These are phyloP conservation scores for Drosophila mayri DNA, from an alignment of 1,140 invertebrate species.

Conservation along the genomic window DNA sequence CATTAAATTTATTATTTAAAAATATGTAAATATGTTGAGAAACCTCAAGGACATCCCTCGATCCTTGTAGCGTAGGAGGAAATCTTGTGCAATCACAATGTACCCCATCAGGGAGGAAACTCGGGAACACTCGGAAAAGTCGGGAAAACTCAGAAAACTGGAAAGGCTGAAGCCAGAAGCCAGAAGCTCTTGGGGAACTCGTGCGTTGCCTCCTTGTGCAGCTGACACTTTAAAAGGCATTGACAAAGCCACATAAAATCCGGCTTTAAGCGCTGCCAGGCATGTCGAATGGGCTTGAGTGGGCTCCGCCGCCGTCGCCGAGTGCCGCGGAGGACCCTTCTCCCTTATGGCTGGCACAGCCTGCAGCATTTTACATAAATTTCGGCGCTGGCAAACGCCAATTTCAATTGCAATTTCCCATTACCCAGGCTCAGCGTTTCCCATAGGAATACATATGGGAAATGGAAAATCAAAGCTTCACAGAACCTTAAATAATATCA, in stretches of 20 bases:
- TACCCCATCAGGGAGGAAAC: constrained; percentile 6
- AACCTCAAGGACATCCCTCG: constrained; percentile 20
- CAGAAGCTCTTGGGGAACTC: constrained; percentile 37
- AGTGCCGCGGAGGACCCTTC: constrained; percentile 33
- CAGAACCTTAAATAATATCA: neutral
- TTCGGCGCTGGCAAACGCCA: constrained; percentile 49
- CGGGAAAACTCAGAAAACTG: constrained; percentile 13
- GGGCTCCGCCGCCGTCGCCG: constrained; percentile 9
- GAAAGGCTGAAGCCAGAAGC: neutral
- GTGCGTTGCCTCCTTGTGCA: constrained; percentile 52
- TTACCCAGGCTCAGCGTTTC: constrained; percentile 27
- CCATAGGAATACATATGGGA: constrained; percentile 8
- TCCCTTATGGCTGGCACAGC: constrained; percentile 36
- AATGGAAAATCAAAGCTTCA: neutral
- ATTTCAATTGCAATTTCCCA: constrained; percentile 78
- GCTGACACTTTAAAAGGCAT: constrained; percentile 76
- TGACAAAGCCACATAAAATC: constrained; percentile 59
- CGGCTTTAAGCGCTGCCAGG: constrained; percentile 72
- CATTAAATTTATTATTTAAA: neutral
- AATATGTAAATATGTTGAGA: neutral
- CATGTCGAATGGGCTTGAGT: constrained; percentile 46
- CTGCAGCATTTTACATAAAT: constrained; percentile 80
- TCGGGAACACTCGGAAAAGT: neutral
- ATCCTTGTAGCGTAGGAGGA: neutral
- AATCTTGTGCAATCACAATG: constrained; percentile 33